phyloP scores from a whole-genome alignment of 2,888 invertebrate species.

The Diarsia dahlii region DNA sequence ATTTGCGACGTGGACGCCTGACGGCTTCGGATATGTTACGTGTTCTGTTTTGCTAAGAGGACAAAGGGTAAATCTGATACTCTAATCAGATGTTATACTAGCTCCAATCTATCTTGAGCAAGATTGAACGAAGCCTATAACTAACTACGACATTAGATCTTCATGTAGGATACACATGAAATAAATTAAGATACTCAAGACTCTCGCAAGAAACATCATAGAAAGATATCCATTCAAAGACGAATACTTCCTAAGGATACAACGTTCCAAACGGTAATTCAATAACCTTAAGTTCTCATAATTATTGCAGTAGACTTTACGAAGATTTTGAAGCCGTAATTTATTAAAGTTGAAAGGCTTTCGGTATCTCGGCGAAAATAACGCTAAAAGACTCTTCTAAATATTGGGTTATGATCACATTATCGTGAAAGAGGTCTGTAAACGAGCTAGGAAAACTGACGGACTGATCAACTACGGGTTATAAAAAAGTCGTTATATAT shows the following conservation, averaged over 20 bases:
- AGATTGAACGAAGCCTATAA: conserved; percentile 6
- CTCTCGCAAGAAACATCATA: conserved; percentile 24
- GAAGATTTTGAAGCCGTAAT: conserved; percentile 62
- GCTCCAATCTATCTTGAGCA: neutral
- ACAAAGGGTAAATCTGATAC: neutral
- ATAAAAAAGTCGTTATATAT: conserved; percentile 51
- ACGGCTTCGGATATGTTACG: conserved; percentile 34
- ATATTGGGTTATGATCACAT: conserved; percentile 67
- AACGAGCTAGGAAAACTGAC: conserved; percentile 60
- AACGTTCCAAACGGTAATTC: conserved; percentile 56
- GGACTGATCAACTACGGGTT: conserved; percentile 47
- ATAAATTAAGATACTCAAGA: conserved; percentile 12
- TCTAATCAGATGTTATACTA: neutral
- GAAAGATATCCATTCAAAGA: conserved; percentile 25
- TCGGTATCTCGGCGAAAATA: conserved; percentile 61
- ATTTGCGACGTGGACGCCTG: conserved; percentile 21
- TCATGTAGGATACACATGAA: neutral
- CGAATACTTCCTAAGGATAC: conserved; percentile 42
- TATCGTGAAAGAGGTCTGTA: conserved; percentile 64
- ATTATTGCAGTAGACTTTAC: conserved; percentile 61
- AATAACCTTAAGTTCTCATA: conserved; percentile 60
- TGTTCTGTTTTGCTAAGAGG: conserved; percentile 23
- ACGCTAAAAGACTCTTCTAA: conserved; percentile 62
- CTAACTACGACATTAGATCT: conserved; percentile 5
- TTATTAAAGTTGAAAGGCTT: conserved; percentile 65